These are phyloP conservation scores for Bombyx mori DNA, from an alignment of 1,140 invertebrate species.

Conservation along the genomic window ASM3026992v2 NC_085122.1:3325501-3326000, in stretches of 20 bases:
- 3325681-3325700: conserved; percentile 8
- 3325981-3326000: conserved; percentile 22
- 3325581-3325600: conserved; percentile 15
- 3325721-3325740: no score
- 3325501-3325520: conserved; percentile 5
- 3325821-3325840: no score
- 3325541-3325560: not conserved
- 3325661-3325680: conserved; percentile 2
- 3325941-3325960: conserved; percentile 49
- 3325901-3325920: conserved; percentile 14
- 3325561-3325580: conserved; percentile 25
- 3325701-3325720: conserved; percentile 4
- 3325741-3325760: no score
- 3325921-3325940: conserved; percentile 53
- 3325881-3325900: no score
- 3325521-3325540: not conserved
- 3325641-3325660: conserved; percentile 22
- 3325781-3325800: no score
- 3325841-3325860: no score
- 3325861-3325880: no score
- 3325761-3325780: no score
- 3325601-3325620: not conserved
- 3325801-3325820: no score
- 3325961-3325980: conserved; percentile 31
- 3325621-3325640: conserved; percentile 50